Evolutionary conservation across 2,113 vertebrate species (phyloP), one percentile per base, ranked within the genome.

Genomic region (Plestiodon gilberti): DNA sequence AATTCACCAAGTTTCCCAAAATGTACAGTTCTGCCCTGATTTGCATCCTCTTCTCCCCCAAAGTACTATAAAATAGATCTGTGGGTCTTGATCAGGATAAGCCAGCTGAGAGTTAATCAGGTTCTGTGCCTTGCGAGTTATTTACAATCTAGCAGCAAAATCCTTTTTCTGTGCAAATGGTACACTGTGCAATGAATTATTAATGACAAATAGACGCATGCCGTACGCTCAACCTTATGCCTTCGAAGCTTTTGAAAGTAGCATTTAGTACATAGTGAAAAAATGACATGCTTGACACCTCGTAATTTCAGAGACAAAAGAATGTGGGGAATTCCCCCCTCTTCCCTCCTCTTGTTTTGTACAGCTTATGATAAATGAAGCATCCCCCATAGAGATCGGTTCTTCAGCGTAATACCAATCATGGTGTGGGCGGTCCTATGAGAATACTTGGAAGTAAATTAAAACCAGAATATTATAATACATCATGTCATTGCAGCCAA

Each of bases 371-470:
- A 89, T 76, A 85, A 78, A 15, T 38, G 18, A 93, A 90, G 20
- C 1, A 76, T 38, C 0, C 0, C 4, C 6, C 73, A 6, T 83
- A 85, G 86, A 90, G 70, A 43, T 85, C 23, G 43, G 28, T 30
- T 88, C 82, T 76, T 15, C 1, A 88, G 23, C 69, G 69, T 83
- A 86, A 90, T 85, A 25, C 57, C 79, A 88, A 0, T 78, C 38
- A 79, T 11, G 20, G 83, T 8, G 23, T 76, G 75, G 83, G 77
- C 0, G 73, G 13, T 40, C 69, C 10, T 1, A 0, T 57, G 82
- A 84, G 73, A 55, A 52, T 64, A 90, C 28, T 88, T 91, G 73
- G 1, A 70, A 89, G 40, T 77, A 93, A 89, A 89, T 93, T 88
- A 87, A 90, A 94, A 76, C 17, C 80, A 78, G 78, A 85, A 84